Conservation (phyloP, 1,140 invertebrate genomes). For the Bombyx mandarina region DNA sequence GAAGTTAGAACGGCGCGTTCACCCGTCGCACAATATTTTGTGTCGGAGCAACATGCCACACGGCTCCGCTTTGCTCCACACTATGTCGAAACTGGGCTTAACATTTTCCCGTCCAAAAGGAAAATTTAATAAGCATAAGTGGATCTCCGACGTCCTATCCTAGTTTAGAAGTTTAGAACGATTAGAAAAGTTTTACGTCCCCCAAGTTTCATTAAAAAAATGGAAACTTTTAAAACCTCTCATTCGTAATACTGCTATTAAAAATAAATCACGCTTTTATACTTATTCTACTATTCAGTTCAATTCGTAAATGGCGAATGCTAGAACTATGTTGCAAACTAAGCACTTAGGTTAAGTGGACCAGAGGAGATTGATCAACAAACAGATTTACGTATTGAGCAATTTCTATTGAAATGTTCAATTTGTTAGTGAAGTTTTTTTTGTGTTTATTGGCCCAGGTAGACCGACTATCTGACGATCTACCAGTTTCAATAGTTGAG, state of each 20-base stretch:
- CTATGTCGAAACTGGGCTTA: constrained; percentile 39
- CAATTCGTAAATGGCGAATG: constrained; percentile 6
- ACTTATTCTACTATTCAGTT: constrained; percentile 3
- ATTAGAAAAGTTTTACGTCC: constrained; percentile 29
- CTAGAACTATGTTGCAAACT: neutral
- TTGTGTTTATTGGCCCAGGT: too few relatives aligned
- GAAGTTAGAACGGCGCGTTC: constrained; percentile 61
- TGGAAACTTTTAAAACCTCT: constrained; percentile 6
- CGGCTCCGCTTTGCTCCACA: constrained; percentile 49
- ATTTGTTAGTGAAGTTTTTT: too few relatives aligned
- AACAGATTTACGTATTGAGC: too few relatives aligned
- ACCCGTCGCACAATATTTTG: constrained; percentile 65
- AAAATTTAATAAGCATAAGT: constrained; percentile 59
- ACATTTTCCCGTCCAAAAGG: constrained; percentile 45
- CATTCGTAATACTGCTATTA: constrained; percentile 14
- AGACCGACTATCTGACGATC: too few relatives aligned
- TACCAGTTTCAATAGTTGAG: too few relatives aligned
- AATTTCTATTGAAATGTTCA: too few relatives aligned
- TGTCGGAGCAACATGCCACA: constrained; percentile 51
- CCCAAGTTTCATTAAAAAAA: constrained; percentile 8
- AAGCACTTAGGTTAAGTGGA: constrained; percentile 4
- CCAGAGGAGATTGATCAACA: too few relatives aligned
- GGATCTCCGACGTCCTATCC: constrained; percentile 35
- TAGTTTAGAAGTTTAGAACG: constrained; percentile 18
- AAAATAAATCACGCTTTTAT: constrained; percentile 18